A percentile compares a stretch with the other conserved stretches of the same genome.
phyloP scores from a whole-genome alignment of 1,140 invertebrate genomes.

The Neuroterus valhalla region DNA sequence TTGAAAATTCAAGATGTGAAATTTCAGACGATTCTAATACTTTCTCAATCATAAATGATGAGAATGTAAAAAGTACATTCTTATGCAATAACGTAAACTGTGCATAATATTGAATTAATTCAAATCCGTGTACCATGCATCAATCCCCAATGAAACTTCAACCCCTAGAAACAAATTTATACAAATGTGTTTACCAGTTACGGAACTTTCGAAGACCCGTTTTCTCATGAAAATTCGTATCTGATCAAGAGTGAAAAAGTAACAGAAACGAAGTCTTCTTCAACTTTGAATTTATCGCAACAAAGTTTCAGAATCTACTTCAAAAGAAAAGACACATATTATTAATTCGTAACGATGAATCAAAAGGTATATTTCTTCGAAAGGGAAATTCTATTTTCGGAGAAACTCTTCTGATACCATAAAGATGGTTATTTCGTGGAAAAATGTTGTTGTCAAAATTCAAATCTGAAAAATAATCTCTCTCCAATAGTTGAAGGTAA shows the following conservation, averaged over 20 bases:
- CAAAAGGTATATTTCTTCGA: neutral
- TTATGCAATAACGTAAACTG: too few relatives aligned
- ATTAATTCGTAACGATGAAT: neutral
- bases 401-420: too few relatives aligned
- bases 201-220: conserved; percentile 34
- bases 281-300: conserved; percentile 1
- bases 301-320: neutral
- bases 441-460: too few relatives aligned
- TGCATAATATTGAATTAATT: too few relatives aligned
- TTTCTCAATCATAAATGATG: too few relatives aligned
- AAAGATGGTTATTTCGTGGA: too few relatives aligned
- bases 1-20: too few relatives aligned
- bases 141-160: too few relatives aligned
- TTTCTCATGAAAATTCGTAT: neutral
- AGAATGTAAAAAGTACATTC: too few relatives aligned
- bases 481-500: neutral
- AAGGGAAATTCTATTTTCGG: too few relatives aligned
- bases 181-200: conserved; percentile 43
- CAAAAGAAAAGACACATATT: neutral
- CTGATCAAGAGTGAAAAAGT: neutral
- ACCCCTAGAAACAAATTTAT: neutral
- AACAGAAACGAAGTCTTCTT: neutral
- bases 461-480: neutral
- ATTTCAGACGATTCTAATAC: too few relatives aligned
- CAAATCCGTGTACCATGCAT: too few relatives aligned